Evolutionary conservation across 2,797 vertebrate genomes (phyloP).

Genomic region (Malacoctenus gilli): DNA sequence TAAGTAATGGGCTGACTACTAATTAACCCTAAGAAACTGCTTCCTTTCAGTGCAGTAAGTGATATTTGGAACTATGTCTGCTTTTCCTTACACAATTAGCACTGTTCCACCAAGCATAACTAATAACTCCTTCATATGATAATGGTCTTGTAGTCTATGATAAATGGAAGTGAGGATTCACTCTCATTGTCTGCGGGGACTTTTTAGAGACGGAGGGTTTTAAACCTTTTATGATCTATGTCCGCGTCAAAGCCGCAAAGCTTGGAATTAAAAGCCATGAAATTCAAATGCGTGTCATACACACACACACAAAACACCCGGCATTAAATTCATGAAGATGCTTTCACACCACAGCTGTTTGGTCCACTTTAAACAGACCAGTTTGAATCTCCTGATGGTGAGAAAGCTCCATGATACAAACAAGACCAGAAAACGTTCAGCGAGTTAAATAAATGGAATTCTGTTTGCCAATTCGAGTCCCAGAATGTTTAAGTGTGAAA

Average conservation of each 20-base stretch:
- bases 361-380: too few relatives aligned
- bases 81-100: slow-evolving; percentile 67
- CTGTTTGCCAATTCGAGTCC: too few relatives aligned
- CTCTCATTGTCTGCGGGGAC: slow-evolving; percentile 23
- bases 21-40: slow-evolving; percentile 81
- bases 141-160: slow-evolving; percentile 47
- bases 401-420: too few relatives aligned
- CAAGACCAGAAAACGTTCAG: too few relatives aligned
- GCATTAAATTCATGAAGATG: too few relatives aligned
- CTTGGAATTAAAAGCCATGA: slow-evolving; percentile 17
- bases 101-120: slow-evolving; percentile 61
- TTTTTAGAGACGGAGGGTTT: slow-evolving; percentile 47
- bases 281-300: too few relatives aligned
- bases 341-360: too few relatives aligned
- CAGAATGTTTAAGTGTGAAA: too few relatives aligned
- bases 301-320: too few relatives aligned
- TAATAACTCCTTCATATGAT: slow-evolving; percentile 66
- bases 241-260: slow-evolving; percentile 8
- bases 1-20: slow-evolving; percentile 76
- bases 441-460: too few relatives aligned
- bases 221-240: slow-evolving; percentile 26
- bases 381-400: too few relatives aligned
- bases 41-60: slow-evolving; percentile 72
- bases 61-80: slow-evolving; percentile 73
- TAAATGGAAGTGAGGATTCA: slow-evolving; percentile 47